Evolutionary conservation across 2,888 invertebrate genomes (phyloP).

Genomic region (Lycophotia porphyrea): DNA sequence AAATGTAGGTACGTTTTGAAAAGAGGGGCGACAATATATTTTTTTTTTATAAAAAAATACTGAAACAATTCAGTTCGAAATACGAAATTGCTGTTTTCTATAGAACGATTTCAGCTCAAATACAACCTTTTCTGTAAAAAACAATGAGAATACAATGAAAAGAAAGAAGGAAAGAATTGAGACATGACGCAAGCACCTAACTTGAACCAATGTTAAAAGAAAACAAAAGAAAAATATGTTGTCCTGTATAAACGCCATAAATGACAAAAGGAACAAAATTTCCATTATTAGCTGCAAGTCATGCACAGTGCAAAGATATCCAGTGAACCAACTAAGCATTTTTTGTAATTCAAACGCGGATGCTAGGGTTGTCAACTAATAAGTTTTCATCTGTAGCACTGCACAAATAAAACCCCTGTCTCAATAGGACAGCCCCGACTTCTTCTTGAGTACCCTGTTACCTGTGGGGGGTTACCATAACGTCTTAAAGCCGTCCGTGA

Average conservation of each 20-base stretch:
- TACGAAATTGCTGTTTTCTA: constrained; percentile 56
- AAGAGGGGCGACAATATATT: constrained; percentile 42
- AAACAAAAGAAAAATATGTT: constrained; percentile 26
- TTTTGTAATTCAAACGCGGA: background rate
- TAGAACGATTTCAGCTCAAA: constrained; percentile 36
- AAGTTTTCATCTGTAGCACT: background rate
- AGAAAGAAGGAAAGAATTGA: background rate
- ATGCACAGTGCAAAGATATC: background rate
- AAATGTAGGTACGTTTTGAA: constrained; percentile 48
- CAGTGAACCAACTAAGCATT: background rate
- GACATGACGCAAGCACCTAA: constrained; percentile 6
- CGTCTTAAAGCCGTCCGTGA: too few relatives aligned
- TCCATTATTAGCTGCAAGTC: constrained; percentile 50
- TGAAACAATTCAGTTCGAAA: constrained; percentile 62
- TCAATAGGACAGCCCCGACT: background rate
- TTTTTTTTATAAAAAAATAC: constrained; percentile 38
- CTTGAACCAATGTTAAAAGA: constrained; percentile 5
- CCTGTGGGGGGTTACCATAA: background rate
- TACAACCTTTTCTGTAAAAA: background rate
- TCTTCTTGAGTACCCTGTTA: background rate
- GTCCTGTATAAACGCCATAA: constrained; percentile 5
- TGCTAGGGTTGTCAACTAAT: background rate
- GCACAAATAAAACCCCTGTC: background rate
- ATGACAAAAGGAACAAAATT: constrained; percentile 47
- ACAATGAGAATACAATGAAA: constrained; percentile 2